Conservation (phyloP, 1,140 invertebrate species). For the Psix sp. region DNA sequence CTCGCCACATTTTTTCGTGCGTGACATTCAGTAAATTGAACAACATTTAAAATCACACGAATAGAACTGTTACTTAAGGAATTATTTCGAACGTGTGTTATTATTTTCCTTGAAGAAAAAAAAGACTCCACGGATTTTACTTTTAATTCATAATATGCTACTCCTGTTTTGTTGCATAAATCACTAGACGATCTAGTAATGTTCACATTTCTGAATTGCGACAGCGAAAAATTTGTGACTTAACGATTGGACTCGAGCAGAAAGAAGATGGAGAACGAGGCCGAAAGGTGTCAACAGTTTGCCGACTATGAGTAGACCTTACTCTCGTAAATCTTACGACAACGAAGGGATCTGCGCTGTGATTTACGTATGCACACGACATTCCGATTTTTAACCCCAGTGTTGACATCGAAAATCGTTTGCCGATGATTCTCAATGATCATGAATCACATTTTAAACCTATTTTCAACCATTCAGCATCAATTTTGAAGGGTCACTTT, state of each 20-base stretch:
- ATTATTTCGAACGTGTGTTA: too few relatives aligned
- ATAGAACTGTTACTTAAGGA: too few relatives aligned
- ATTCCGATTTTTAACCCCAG: conserved; percentile 24
- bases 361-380: conserved; percentile 46
- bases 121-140: too few relatives aligned
- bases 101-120: too few relatives aligned
- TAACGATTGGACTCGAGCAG: conserved; percentile 58
- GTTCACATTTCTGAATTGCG: conserved; percentile 30
- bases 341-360: conserved; percentile 44
- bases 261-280: conserved; percentile 16
- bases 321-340: conserved; percentile 57
- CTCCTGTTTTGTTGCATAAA: too few relatives aligned
- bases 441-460: too few relatives aligned
- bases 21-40: background rate
- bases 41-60: too few relatives aligned
- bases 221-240: conserved; percentile 47
- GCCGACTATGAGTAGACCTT: conserved; percentile 41
- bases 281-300: conserved; percentile 62
- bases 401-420: background rate
- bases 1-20: background rate
- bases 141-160: too few relatives aligned
- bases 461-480: too few relatives aligned
- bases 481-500: too few relatives aligned
- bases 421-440: background rate
- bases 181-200: conserved; percentile 16